Percentiles rank a stretch among this genome's conserved stretches.
Conservation (phyloP, 2,888 invertebrate species). For the Melanchra persicariae region DNA sequence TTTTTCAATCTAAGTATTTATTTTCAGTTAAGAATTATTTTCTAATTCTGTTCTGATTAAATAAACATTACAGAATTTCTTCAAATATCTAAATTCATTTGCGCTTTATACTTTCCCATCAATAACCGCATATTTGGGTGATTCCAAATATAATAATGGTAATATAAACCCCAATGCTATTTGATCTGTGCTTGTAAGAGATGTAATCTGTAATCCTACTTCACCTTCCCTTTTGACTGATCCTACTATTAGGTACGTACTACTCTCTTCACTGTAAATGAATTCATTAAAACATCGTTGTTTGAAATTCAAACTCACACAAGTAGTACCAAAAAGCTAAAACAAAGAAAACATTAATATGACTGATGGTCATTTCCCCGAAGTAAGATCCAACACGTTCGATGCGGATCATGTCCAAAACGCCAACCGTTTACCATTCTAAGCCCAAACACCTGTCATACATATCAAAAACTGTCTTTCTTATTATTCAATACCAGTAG, state of each 20-base stretch:
- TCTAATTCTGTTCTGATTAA: background rate
- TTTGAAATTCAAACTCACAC: background rate
- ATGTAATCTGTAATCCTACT: background rate
- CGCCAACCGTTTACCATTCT: conserved; percentile 30
- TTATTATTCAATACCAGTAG: conserved; percentile 60
- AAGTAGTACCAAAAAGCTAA: background rate
- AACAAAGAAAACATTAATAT: conserved; percentile 40
- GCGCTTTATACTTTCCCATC: no score
- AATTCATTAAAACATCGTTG: no score
- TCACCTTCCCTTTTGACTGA: background rate
- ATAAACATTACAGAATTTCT: background rate
- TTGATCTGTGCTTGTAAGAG: no score
- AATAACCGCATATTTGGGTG: no score
- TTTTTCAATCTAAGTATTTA: conserved; percentile 28
- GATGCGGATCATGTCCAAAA: conserved; percentile 41
- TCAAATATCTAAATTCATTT: background rate
- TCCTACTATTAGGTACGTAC: background rate
- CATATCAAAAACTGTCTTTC: conserved; percentile 43
- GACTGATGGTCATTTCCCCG: conserved; percentile 18
- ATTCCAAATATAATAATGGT: no score
- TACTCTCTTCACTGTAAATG: background rate
- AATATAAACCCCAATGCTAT: no score
- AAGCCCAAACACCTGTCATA: conserved; percentile 48
- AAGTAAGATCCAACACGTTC: conserved; percentile 28
- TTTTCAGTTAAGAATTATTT: background rate